phyloP scores from a whole-genome alignment of 1,140 invertebrate genomes.

The Drosophila sucinea region DNA sequence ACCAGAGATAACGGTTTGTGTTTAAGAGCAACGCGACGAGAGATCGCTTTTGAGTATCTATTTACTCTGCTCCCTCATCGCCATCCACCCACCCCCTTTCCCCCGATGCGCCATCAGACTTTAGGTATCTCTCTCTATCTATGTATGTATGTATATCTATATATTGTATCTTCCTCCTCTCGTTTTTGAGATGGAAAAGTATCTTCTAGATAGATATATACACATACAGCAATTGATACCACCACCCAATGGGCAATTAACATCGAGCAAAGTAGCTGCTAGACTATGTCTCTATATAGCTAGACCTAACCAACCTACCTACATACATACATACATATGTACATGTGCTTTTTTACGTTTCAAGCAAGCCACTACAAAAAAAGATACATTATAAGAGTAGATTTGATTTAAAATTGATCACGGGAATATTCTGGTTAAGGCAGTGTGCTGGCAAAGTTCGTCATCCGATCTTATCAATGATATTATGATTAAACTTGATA shows the following conservation, averaged over 20 bases:
- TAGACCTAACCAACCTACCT: no score
- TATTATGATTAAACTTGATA: no score
- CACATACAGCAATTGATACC: slow-evolving; percentile 56
- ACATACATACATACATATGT: no score
- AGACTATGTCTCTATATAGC: neutral
- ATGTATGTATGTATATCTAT: neutral
- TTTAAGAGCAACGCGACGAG: slow-evolving; percentile 17
- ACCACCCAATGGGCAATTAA: slow-evolving; percentile 40
- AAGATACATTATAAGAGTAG: no score
- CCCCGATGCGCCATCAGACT: neutral
- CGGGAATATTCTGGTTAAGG: no score
- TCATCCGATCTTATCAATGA: no score
- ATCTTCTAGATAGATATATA: slow-evolving; percentile 57
- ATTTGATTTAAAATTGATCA: no score
- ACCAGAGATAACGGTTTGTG: slow-evolving; percentile 58
- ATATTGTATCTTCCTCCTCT: neutral
- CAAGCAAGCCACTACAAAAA: no score
- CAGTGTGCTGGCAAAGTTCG: no score
- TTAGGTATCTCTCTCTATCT: slow-evolving; percentile 8
- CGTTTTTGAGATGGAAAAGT: slow-evolving; percentile 4
- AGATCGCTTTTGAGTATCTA: slow-evolving; percentile 42
- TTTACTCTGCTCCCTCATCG: neutral
- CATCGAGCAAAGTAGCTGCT: slow-evolving; percentile 39
- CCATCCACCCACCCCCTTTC: neutral
- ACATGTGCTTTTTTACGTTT: no score